Percentiles rank a stretch among this genome's conserved stretches.
Conservation (phyloP, 1,140 invertebrate genomes). For the Hetaerina americana region DNA sequence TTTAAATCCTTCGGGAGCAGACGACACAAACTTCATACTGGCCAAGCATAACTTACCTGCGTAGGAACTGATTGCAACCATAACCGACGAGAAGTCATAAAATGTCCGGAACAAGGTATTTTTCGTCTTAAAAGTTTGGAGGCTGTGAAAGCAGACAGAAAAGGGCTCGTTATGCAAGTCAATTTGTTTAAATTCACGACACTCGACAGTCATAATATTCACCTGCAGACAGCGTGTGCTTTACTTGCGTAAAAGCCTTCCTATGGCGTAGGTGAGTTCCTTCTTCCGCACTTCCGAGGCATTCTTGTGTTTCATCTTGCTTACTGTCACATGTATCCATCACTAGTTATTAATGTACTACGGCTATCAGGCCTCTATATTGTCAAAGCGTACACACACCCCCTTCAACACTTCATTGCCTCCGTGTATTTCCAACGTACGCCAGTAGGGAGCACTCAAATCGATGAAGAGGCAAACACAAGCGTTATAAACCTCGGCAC, state of each 20-base stretch:
- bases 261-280: not conserved
- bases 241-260: not conserved
- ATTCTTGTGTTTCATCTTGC: not conserved
- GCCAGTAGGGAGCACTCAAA: not conserved
- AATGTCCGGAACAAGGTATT: conserved; percentile 58
- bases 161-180: conserved; percentile 9
- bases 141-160: conserved; percentile 41
- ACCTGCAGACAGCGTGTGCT: not conserved
- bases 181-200: not conserved
- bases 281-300: not conserved
- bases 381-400: not conserved
- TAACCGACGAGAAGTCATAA: conserved; percentile 55
- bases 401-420: not conserved
- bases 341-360: not conserved
- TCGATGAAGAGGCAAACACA: not conserved
- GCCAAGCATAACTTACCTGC: conserved; percentile 36
- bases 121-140: conserved; percentile 52
- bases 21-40: too few species aligned
- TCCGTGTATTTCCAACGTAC: not conserved
- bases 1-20: too few species aligned
- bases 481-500: too few species aligned
- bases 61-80: conserved; percentile 63
- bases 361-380: not conserved
- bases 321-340: not conserved
- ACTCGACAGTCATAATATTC: not conserved